These are phyloP conservation scores for Agrotis exclamationis DNA, from an alignment of 2,888 invertebrate genomes.

Conservation along the genomic window DNA sequence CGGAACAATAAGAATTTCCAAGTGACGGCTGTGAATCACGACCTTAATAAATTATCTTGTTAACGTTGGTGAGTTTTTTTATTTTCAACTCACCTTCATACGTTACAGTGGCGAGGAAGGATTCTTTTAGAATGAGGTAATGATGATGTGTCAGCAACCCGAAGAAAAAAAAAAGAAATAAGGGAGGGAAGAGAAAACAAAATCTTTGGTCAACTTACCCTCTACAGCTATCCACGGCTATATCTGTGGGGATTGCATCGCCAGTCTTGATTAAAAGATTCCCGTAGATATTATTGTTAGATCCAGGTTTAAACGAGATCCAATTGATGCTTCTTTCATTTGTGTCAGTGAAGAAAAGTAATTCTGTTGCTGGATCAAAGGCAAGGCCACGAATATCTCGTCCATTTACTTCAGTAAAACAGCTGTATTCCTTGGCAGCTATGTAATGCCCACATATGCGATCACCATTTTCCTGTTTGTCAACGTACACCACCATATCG, in stretches of 20 bases:
- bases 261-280: slow-evolving; percentile 2
- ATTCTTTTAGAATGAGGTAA: too few species aligned
- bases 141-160: too few species aligned
- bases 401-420: neutral
- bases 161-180: too few species aligned
- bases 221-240: slow-evolving; percentile 9
- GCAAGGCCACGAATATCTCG: slow-evolving; percentile 3
- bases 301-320: slow-evolving; percentile 10
- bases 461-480: neutral
- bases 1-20: too few species aligned
- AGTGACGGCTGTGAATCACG: too few species aligned
- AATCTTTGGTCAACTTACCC: slow-evolving; percentile 3
- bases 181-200: too few species aligned
- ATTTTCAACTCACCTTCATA: too few species aligned
- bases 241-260: slow-evolving; percentile 2
- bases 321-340: slow-evolving; percentile 4
- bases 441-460: neutral
- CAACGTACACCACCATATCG: neutral
- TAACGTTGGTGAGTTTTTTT: too few species aligned
- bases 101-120: too few species aligned
- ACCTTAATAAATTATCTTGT: too few species aligned
- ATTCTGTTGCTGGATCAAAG: slow-evolving; percentile 12
- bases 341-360: slow-evolving; percentile 10
- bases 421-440: neutral
- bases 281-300: neutral